Evolutionary conservation across 2,797 vertebrate species (phyloP).

Genomic region (Peromyscus aztecus): DNA sequence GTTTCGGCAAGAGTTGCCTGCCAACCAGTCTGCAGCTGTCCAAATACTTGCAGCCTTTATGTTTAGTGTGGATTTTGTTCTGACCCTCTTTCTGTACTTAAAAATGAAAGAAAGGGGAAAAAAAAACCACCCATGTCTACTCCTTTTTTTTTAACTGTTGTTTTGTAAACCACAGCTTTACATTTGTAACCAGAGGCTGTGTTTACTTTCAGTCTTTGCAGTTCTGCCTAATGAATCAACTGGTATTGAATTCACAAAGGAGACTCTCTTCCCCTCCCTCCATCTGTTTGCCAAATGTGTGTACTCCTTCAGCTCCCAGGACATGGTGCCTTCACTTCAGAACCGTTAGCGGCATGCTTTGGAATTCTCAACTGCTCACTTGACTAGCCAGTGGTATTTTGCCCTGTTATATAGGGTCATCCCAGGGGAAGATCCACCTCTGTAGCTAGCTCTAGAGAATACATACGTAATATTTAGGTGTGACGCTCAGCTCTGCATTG

Average conservation of each 20-base stretch:
- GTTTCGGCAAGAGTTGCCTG: constrained; percentile 22
- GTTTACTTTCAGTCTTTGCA: constrained; percentile 76
- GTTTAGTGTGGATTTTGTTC: constrained; percentile 66
- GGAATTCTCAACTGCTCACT: constrained; percentile 8
- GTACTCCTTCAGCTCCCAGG: constrained; percentile 41
- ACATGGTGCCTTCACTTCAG: not conserved
- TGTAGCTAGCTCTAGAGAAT: constrained; percentile 18
- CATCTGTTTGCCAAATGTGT: constrained; percentile 81
- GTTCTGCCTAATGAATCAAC: constrained; percentile 81
- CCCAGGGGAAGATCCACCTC: not conserved
- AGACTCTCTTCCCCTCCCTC: constrained; percentile 59
- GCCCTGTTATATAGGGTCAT: not conserved
- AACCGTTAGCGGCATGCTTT: constrained; percentile 7
- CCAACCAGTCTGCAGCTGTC: constrained; percentile 71
- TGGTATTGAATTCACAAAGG: constrained; percentile 73
- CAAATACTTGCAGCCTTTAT: constrained; percentile 67
- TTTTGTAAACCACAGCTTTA: constrained; percentile 69
- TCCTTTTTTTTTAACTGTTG: not conserved
- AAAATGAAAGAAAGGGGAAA: not conserved
- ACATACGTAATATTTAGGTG: not conserved
- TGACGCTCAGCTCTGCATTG: not conserved
- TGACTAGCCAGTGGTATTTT: not conserved
- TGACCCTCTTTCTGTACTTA: not conserved
- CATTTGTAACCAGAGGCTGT: constrained; percentile 78
- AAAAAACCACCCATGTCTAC: not conserved